Evolutionary conservation across 2,888 invertebrate genomes (phyloP).

Genomic region (Pycnomerus fuliginosus): DNA sequence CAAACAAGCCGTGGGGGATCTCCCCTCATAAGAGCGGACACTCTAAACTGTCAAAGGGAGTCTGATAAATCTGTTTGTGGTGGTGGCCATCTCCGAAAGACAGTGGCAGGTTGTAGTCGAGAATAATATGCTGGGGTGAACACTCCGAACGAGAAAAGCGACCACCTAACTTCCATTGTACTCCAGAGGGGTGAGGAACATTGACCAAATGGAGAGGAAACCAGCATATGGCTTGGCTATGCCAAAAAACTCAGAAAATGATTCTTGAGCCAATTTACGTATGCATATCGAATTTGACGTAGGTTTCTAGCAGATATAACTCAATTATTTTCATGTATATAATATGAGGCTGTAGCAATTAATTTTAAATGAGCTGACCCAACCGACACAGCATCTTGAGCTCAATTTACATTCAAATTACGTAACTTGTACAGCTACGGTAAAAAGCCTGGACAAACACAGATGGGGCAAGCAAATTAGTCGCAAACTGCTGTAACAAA

Average conservation of each 20-base stretch:
- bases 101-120: conserved; percentile 43
- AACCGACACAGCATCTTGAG: conserved; percentile 4
- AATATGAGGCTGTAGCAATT: conserved; percentile 30
- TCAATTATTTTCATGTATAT: conserved; percentile 30
- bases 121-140: conserved; percentile 28
- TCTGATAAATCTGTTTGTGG: conserved; percentile 53
- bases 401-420: conserved; percentile 16
- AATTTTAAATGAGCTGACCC: conserved; percentile 28
- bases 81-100: conserved; percentile 47
- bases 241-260: not conserved
- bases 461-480: conserved; percentile 34
- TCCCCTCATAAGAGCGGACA: conserved; percentile 42
- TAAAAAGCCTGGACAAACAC: conserved; percentile 14
- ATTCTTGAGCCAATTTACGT: no score
- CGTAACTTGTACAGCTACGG: conserved; percentile 5
- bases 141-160: conserved; percentile 16
- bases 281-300: no score
- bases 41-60: conserved; percentile 50
- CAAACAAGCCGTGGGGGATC: conserved; percentile 48
- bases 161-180: conserved; percentile 26
- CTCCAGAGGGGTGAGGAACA: conserved; percentile 37
- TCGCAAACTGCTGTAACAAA: conserved; percentile 33
- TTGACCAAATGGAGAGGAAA: conserved; percentile 34
- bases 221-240: conserved; percentile 33
- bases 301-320: conserved; percentile 10